Evolutionary conservation across 2,797 vertebrate species (phyloP).

Genomic region (Xenopus petersii): DNA sequence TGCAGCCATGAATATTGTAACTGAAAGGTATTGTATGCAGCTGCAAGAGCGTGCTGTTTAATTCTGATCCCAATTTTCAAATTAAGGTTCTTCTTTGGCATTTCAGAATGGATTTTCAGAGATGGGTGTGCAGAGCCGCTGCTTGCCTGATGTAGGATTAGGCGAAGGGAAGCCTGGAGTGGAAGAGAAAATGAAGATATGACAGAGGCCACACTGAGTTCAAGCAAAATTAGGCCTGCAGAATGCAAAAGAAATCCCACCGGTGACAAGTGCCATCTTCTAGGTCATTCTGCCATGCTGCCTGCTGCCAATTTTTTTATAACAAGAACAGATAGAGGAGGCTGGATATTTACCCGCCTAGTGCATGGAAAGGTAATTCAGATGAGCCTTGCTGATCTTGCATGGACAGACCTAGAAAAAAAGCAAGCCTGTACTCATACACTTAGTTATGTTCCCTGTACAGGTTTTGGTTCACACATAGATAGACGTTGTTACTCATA

Average conservation of each 20-base stretch:
- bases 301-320: constrained; percentile 92
- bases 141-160: constrained; percentile 61
- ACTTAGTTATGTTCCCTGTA: no score
- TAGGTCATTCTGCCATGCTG: constrained; percentile 95
- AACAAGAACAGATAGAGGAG: constrained; percentile 76
- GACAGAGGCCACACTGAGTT: constrained; percentile 91
- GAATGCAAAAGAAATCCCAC: constrained; percentile 87
- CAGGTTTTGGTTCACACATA: no score
- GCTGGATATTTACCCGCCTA: constrained; percentile 55
- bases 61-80: constrained; percentile 60
- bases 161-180: constrained; percentile 72
- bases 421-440: no score
- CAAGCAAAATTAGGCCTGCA: constrained; percentile 98
- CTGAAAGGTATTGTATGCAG: constrained; percentile 42
- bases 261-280: constrained; percentile 98
- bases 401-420: no score
- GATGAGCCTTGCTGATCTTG: constrained; percentile 60
- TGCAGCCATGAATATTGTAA: constrained; percentile 43
- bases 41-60: constrained; percentile 46
- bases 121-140: constrained; percentile 58
- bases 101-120: constrained; percentile 59
- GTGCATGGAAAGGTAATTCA: constrained; percentile 66
- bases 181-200: constrained; percentile 94
- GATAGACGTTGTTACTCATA: no score
- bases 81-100: constrained; percentile 66